Evolutionary conservation across 2,888 invertebrate genomes (phyloP).

Genomic region (Lydus trimaculatus): DNA sequence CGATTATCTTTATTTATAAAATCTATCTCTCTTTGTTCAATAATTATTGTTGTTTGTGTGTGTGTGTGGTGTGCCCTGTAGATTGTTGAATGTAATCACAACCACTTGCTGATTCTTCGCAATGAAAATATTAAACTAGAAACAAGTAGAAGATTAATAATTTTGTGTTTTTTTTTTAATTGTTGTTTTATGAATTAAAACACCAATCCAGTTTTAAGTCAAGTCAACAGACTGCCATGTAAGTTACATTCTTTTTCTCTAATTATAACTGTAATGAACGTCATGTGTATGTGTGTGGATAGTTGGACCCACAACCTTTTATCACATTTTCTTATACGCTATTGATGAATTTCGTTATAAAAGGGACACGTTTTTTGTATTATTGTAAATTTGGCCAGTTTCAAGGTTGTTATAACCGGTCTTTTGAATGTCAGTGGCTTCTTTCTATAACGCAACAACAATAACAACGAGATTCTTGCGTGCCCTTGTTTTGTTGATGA

Average conservation of each 20-base stretch:
- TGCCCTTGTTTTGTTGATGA: background rate
- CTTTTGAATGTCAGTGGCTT: slow-evolving; percentile 32
- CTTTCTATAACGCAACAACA: background rate
- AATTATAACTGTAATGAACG: background rate
- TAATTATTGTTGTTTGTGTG: slow-evolving; percentile 36
- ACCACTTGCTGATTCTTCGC: slow-evolving; percentile 51
- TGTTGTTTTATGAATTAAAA: background rate
- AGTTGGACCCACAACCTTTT: too few relatives aligned
- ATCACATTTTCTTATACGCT: too few relatives aligned
- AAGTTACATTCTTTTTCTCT: background rate
- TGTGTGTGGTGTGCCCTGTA: slow-evolving; percentile 38
- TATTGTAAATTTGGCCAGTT: slow-evolving; percentile 16
- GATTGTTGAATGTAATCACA: slow-evolving; percentile 33
- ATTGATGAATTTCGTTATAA: background rate
- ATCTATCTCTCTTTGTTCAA: slow-evolving; percentile 12
- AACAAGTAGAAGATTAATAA: background rate
- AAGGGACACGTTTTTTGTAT: background rate
- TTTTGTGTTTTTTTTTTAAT: background rate
- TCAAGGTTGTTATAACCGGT: slow-evolving; percentile 38
- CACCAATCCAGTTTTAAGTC: background rate
- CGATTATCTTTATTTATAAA: slow-evolving; percentile 6
- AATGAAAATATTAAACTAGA: background rate
- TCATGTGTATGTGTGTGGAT: background rate
- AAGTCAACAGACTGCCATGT: background rate
- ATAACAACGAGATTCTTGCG: background rate